Conservation (phyloP, 2,888 invertebrate species). For the Tortricodes alternella region DNA sequence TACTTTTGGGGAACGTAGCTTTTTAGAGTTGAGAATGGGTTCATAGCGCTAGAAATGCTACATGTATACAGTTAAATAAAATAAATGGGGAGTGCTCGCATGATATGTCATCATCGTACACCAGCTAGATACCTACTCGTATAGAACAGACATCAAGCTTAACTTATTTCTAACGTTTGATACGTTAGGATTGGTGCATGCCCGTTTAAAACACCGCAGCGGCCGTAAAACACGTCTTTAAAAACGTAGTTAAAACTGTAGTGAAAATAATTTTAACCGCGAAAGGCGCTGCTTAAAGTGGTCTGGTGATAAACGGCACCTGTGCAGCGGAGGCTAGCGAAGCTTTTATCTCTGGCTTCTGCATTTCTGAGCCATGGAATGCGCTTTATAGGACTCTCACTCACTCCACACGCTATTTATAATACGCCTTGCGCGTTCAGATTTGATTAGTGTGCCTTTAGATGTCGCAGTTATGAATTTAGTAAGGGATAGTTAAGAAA, state of each 20-base stretch:
- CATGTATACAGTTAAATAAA: too few species aligned
- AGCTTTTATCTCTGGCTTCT: constrained; percentile 48
- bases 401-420: constrained; percentile 6
- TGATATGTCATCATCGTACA: too few species aligned
- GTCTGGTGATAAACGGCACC: constrained; percentile 52
- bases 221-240: background rate
- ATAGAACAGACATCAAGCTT: too few species aligned
- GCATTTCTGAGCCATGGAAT: constrained; percentile 39
- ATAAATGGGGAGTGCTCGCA: too few species aligned
- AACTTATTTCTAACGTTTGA: too few species aligned
- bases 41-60: too few species aligned
- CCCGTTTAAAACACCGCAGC: background rate
- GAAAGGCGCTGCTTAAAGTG: constrained; percentile 46
- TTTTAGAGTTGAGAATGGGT: too few species aligned
- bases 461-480: background rate
- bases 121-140: too few species aligned
- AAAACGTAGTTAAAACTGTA: constrained; percentile 33
- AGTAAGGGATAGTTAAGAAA: too few species aligned
- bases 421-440: constrained; percentile 3
- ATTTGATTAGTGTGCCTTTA: background rate
- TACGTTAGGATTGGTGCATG: too few species aligned
- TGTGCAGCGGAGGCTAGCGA: constrained; percentile 36
- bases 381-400: constrained; percentile 28
- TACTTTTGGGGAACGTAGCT: too few species aligned
- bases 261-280: constrained; percentile 44